Evolutionary conservation across 2,888 invertebrate genomes (phyloP), one percentile per base, ranked within the genome.

Genomic region (Embidobia sp.): DNA sequence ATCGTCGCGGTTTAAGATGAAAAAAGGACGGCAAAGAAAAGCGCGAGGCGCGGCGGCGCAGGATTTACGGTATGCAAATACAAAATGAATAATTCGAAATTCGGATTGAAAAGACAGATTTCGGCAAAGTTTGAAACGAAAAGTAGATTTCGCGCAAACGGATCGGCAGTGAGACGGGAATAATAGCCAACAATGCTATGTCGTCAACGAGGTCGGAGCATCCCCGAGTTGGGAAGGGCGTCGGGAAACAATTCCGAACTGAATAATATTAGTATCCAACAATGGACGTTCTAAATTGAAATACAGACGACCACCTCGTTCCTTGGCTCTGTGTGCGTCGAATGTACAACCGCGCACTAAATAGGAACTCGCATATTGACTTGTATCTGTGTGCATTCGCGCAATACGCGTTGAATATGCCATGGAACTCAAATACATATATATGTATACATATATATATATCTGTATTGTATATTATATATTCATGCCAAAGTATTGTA

Each of bases 261-360:
- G 87, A 87, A 87, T 87, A 87, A 87, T 87, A 87, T 86, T 86
- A 87, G 86, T 87, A 87, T 86, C 86, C 83, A 86, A 87, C 87
- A 87, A 87, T 87, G 84, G 86, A 84, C 83, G 84, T 78, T 83
- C 85, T 85, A 87, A 87, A 87, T 87, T 86, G 87, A 87, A 87
- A 87, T 87, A 86, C 85, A 85, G 86, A 85, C 79, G 72, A 82
- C 82, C 79, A 78, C 67, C 70, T 73, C 80, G 74, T 79, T 73
- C 75, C 53, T 66, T 48, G 57, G 57, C 80, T 46, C 66, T 79
- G 75, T 79, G 69, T 72, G 67, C 61, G 70, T 70, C 69, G 70
- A 70, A 74, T 67, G 69, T 49, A 67, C 67, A 61, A 64, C 75
- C 69, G 64, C 75, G 73, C 35, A 37, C 13, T 67, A 67, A 72